phyloP scores from a whole-genome alignment of 64 coral and sea anemone species.

The Astreopora myriophthalma region DNA sequence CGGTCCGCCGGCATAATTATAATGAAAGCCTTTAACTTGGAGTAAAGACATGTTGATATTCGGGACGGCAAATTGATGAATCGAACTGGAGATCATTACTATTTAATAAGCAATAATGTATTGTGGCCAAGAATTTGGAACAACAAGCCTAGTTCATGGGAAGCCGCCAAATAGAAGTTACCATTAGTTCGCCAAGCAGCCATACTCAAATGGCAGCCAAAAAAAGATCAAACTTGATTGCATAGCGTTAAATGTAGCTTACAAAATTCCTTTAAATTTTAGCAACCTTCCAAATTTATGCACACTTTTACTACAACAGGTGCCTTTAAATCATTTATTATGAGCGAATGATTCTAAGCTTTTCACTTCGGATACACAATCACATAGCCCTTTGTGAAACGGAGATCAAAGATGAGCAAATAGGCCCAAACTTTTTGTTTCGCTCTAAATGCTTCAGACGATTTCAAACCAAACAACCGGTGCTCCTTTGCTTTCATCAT shows the following conservation, averaged over 20 bases:
- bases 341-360: conserved; percentile 68
- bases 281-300: conserved; percentile 71
- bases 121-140: conserved; percentile 52
- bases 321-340: conserved; percentile 81
- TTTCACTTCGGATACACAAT: conserved; percentile 73
- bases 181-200: background rate
- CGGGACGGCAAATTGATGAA: conserved; percentile 22
- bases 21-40: background rate
- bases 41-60: background rate
- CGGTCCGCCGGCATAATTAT: background rate
- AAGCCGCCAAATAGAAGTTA: conserved; percentile 12
- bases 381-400: conserved; percentile 34
- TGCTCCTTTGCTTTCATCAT: background rate
- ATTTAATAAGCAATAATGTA: conserved; percentile 73
- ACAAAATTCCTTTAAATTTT: background rate
- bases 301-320: conserved; percentile 65
- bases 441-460: background rate
- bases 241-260: background rate
- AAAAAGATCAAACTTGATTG: conserved; percentile 35
- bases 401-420: conserved; percentile 75
- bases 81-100: conserved; percentile 67
- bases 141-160: conserved; percentile 48
- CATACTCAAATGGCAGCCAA: background rate
- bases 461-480: background rate
- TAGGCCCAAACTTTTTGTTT: conserved; percentile 13